These are phyloP conservation scores for Dendrocincla tyrannina DNA, from an alignment of 2,797 vertebrate species.

Conservation along the genomic window DNA sequence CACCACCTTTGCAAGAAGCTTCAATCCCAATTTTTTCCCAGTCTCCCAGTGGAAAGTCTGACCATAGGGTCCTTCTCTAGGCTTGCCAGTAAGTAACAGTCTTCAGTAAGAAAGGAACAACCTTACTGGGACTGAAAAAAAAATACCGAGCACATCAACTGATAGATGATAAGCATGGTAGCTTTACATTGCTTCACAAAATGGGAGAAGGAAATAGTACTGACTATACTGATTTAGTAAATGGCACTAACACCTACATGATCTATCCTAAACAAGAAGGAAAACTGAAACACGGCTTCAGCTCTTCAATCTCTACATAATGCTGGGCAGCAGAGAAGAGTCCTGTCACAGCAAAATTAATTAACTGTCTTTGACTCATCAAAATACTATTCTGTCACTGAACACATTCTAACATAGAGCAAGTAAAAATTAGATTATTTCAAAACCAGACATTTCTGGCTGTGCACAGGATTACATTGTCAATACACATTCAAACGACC, in stretches of 20 bases:
- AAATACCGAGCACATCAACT: background rate
- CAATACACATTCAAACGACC: background rate
- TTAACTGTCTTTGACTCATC: background rate
- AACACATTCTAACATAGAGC: background rate
- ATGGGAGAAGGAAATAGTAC: background rate
- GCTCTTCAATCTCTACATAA: background rate
- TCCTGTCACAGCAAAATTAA: background rate
- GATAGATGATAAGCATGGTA: background rate
- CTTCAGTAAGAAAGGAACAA: background rate
- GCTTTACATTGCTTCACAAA: background rate
- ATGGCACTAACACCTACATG: background rate
- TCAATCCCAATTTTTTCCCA: background rate
- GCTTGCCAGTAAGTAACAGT: background rate
- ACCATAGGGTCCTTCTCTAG: background rate
- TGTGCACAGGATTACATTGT: background rate
- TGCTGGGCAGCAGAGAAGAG: background rate
- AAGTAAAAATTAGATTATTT: background rate
- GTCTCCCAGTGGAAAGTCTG: background rate
- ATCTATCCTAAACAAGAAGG: background rate
- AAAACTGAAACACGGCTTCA: background rate
- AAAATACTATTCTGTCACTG: background rate
- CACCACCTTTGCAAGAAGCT: background rate
- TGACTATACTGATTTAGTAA: background rate
- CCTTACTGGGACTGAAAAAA: background rate
- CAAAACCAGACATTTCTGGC: background rate